Conservation (phyloP, 2,797 vertebrate genomes). For the Chromis chromis region DNA sequence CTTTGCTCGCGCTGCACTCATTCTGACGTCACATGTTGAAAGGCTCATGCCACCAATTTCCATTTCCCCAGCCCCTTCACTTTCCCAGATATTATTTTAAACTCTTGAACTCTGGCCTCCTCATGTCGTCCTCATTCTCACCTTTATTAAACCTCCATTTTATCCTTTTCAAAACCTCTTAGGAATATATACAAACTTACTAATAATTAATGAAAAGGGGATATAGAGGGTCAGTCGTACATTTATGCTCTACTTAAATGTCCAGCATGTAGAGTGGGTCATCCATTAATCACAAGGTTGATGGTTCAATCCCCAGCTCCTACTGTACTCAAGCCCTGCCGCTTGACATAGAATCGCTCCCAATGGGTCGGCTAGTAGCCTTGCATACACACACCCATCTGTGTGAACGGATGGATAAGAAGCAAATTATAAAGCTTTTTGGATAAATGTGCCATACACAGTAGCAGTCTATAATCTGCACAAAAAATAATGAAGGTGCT, state of each 20-base stretch:
- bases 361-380: too few relatives aligned
- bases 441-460: background rate
- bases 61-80: background rate
- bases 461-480: background rate
- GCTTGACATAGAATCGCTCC: background rate
- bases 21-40: conserved; percentile 35
- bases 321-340: too few relatives aligned
- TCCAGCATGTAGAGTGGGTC: background rate
- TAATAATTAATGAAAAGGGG: background rate
- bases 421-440: background rate
- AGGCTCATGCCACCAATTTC: conserved; percentile 14
- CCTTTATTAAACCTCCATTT: conserved; percentile 1
- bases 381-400: background rate
- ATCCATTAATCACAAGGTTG: background rate
- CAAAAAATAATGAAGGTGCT: background rate
- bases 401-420: background rate
- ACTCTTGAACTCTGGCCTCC: background rate
- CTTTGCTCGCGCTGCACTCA: conserved; percentile 29
- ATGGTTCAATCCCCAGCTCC: background rate
- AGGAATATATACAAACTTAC: background rate
- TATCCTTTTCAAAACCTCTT: background rate
- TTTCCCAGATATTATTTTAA: background rate
- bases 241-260: background rate
- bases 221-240: background rate
- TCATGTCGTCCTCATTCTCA: conserved; percentile 5